A percentile compares a stretch with the other conserved stretches of the same genome.
Evolutionary conservation across 1,140 invertebrate genomes (phyloP).

Genomic region (Drosophila asahinai): DNA sequence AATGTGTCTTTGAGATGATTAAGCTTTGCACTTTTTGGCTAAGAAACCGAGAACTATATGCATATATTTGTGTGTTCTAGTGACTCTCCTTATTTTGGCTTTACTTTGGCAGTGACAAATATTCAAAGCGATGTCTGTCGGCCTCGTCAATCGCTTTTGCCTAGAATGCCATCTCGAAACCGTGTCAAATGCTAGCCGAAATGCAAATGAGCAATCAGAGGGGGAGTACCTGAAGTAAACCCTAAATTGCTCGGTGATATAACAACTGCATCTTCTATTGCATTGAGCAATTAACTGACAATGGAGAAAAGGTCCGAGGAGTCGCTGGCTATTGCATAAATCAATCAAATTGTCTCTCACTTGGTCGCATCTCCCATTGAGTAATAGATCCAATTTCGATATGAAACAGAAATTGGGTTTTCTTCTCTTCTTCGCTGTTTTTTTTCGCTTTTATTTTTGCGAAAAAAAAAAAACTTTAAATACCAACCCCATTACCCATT

Average conservation of each 20-base stretch:
- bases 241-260: constrained; percentile 47
- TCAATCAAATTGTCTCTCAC: constrained; percentile 83
- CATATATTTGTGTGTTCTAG: not conserved
- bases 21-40: constrained; percentile 31
- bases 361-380: constrained; percentile 65
- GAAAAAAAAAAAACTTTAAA: constrained; percentile 68
- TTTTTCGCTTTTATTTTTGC: constrained; percentile 40
- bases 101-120: constrained; percentile 36
- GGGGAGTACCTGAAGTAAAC: constrained; percentile 12
- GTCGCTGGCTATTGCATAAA: constrained; percentile 71
- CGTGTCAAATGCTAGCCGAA: constrained; percentile 30
- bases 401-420: constrained; percentile 76
- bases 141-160: constrained; percentile 23
- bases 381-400: constrained; percentile 84
- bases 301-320: constrained; percentile 60
- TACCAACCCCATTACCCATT: constrained; percentile 82
- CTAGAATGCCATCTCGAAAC: constrained; percentile 30
- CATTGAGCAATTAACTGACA: constrained; percentile 69
- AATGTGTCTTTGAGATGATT: constrained; percentile 28
- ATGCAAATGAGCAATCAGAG: constrained; percentile 38
- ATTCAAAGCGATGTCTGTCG: constrained; percentile 15
- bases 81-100: constrained; percentile 20
- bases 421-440: constrained; percentile 38
- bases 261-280: constrained; percentile 48
- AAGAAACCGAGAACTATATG: constrained; percentile 6